Evolutionary conservation across 1,140 invertebrate genomes (phyloP).

Genomic region (Battus philenor): DNA sequence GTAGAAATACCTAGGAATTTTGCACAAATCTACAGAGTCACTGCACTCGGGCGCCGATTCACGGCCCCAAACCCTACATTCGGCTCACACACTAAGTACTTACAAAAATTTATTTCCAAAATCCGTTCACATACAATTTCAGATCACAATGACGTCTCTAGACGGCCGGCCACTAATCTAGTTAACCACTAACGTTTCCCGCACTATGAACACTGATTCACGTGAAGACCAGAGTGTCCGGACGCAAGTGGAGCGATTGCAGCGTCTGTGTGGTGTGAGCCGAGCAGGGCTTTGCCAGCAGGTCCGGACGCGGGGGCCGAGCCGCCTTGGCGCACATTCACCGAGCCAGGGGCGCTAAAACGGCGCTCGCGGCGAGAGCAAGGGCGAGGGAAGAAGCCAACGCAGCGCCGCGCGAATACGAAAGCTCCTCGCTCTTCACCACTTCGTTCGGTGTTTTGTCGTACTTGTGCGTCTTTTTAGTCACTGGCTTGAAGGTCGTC

Average conservation of each 20-base stretch:
- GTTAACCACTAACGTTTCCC: conserved; percentile 29
- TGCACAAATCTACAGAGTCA: conserved; percentile 33
- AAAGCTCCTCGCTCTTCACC: conserved; percentile 93
- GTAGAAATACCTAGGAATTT: conserved; percentile 46
- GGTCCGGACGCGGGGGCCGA: conserved; percentile 49
- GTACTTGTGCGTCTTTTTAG: conserved; percentile 83
- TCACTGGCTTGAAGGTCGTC: conserved; percentile 66
- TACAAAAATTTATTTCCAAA: conserved; percentile 35
- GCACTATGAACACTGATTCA: conserved; percentile 41
- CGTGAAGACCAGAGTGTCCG: conserved; percentile 65
- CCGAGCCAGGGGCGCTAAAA: conserved; percentile 65
- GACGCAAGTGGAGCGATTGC: conserved; percentile 54
- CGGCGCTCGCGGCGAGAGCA: conserved; percentile 57
- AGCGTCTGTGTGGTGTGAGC: conserved; percentile 57
- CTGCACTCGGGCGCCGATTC: conserved; percentile 21
- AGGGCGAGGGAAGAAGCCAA: conserved; percentile 58
- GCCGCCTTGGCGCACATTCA: conserved; percentile 69
- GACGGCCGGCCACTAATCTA: conserved; percentile 23
- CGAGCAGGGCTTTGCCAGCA: conserved; percentile 57
- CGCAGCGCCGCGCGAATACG: conserved; percentile 77
- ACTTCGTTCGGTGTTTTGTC: conserved; percentile 94
- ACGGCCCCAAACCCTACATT: conserved; percentile 24
- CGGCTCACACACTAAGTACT: conserved; percentile 35
- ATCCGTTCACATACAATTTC: conserved; percentile 23
- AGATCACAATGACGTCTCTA: conserved; percentile 7